These are phyloP conservation scores for Cardiocondyla obscurior DNA, from an alignment of 1,140 invertebrate genomes.

Conservation along the genomic window DNA sequence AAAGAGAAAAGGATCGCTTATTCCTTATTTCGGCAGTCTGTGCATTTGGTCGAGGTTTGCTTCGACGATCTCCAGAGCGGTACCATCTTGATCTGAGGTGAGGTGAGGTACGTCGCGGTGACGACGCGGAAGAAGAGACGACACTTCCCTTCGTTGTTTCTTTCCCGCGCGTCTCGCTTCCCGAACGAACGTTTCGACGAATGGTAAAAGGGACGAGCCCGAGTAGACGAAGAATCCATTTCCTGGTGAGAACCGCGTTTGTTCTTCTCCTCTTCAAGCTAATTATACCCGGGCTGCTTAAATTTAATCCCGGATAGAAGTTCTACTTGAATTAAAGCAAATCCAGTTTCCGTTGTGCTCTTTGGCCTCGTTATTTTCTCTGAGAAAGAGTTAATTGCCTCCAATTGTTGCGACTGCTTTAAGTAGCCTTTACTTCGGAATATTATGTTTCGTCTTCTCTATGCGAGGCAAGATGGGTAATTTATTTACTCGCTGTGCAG, in stretches of 20 bases:
- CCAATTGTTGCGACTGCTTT: constrained; percentile 32
- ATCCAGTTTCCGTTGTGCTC: constrained; percentile 26
- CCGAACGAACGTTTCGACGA: constrained; percentile 11
- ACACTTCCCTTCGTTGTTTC: not conserved
- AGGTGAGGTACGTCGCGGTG: not conserved
- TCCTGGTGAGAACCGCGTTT: not conserved
- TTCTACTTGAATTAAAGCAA: constrained; percentile 46
- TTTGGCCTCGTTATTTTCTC: constrained; percentile 28
- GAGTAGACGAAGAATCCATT: not conserved
- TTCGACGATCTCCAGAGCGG: constrained; percentile 39
- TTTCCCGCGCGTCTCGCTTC: constrained; percentile 3
- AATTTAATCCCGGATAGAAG: constrained; percentile 40
- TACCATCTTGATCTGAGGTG: no score
- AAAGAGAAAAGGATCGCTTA: not conserved
- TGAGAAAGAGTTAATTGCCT: constrained; percentile 19
- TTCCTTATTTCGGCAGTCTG: constrained; percentile 42
- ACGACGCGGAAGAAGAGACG: not conserved
- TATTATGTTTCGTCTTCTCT: constrained; percentile 40
- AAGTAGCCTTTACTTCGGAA: constrained; percentile 22
- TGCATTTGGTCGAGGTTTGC: constrained; percentile 47
- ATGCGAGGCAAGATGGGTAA: constrained; percentile 19
- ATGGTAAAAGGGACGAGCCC: not conserved
- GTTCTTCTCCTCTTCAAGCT: not conserved
- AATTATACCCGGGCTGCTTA: constrained; percentile 14
- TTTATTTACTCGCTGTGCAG: constrained; percentile 24